Percentiles rank a stretch among this genome's conserved stretches.
Conservation (phyloP, 2,888 invertebrate genomes). For the Drosophila limbata region DNA sequence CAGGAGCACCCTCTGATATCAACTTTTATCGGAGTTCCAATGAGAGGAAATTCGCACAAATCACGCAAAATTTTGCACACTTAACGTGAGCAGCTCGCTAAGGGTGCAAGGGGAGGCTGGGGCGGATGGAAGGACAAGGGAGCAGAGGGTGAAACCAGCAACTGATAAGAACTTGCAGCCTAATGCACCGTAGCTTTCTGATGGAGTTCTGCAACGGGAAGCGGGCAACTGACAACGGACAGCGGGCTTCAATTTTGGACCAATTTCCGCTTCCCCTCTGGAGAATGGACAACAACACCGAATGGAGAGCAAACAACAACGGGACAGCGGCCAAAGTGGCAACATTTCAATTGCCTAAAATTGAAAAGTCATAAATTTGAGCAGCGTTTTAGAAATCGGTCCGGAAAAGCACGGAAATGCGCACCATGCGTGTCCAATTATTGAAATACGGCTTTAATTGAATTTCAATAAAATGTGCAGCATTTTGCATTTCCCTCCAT, state of each 20-base stretch:
- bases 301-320: constrained; percentile 17
- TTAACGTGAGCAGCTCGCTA: constrained; percentile 64
- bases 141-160: constrained; percentile 30
- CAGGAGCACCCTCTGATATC: constrained; percentile 12
- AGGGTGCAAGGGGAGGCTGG: constrained; percentile 35
- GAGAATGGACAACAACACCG: constrained; percentile 41
- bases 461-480: constrained; percentile 82
- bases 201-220: constrained; percentile 34
- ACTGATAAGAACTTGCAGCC: constrained; percentile 77
- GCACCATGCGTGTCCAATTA: constrained; percentile 84
- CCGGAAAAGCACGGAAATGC: constrained; percentile 77
- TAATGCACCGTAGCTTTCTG: constrained; percentile 67
- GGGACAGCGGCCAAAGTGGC: constrained; percentile 68
- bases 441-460: constrained; percentile 85
- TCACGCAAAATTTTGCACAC: constrained; percentile 80
- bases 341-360: constrained; percentile 77
- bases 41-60: constrained; percentile 76
- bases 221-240: constrained; percentile 7
- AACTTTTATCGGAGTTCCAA: constrained; percentile 61
- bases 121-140: constrained; percentile 19
- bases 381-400: constrained; percentile 65
- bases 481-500: constrained; percentile 61
- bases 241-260: constrained; percentile 59
- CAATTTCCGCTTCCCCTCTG: constrained; percentile 74
- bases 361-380: constrained; percentile 82